These are phyloP conservation scores for Oreamnos americanus DNA, from an alignment of 2,113 vertebrate genomes.

Conservation along the genomic window DNA sequence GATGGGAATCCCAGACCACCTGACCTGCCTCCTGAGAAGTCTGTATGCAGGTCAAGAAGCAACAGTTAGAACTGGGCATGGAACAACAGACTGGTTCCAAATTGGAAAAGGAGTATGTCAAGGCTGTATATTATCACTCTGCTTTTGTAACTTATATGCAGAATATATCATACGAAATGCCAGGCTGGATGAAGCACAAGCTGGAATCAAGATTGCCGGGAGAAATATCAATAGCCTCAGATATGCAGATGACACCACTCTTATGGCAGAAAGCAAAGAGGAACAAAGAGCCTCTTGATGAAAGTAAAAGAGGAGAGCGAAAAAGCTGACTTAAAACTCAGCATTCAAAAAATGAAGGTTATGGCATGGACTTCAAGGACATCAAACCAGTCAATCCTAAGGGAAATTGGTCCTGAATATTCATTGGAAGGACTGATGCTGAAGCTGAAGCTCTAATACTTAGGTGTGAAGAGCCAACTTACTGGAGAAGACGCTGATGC, in stretches of 20 bases:
- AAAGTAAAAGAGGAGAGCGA: background rate
- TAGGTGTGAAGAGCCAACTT: background rate
- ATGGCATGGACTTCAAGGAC: background rate
- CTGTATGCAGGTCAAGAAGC: background rate
- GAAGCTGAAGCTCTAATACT: background rate
- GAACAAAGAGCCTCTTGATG: background rate
- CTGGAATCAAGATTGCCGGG: fast-evolving
- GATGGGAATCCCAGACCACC: background rate
- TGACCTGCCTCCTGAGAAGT: background rate
- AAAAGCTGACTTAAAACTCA: background rate
- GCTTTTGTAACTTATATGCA: background rate
- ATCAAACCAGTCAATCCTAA: background rate
- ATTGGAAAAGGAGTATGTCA: background rate
- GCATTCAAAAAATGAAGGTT: background rate
- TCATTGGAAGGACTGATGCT: background rate
- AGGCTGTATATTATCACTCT: background rate
- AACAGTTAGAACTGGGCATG: background rate
- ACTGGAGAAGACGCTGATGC: background rate
- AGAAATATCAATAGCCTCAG: background rate
- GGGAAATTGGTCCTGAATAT: background rate
- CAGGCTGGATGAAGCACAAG: background rate
- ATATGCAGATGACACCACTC: background rate
- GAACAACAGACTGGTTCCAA: background rate
- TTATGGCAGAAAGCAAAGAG: background rate
- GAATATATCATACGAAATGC: background rate